These are phyloP conservation scores for Xanthia icteritia DNA, from an alignment of 2,888 invertebrate genomes.

Conservation along the genomic window DNA sequence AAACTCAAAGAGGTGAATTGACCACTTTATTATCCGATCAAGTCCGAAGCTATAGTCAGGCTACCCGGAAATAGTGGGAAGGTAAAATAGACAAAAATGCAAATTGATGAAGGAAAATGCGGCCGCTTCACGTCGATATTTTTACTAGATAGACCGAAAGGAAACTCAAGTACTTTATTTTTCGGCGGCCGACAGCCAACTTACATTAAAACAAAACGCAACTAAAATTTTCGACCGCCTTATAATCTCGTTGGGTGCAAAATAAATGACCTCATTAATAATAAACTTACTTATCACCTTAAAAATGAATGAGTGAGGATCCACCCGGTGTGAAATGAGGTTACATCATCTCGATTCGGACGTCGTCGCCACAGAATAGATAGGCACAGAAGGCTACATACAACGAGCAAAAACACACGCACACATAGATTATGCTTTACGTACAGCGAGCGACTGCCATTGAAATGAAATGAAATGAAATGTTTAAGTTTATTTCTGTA, in stretches of 20 bases:
- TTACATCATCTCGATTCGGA: slow-evolving; percentile 68
- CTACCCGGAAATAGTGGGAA: not conserved
- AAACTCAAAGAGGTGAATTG: too few relatives aligned
- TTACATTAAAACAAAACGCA: slow-evolving; percentile 43
- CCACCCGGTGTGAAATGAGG: slow-evolving; percentile 70
- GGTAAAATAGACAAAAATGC: not conserved
- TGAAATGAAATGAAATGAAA: too few relatives aligned
- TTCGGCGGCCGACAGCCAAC: slow-evolving; percentile 13
- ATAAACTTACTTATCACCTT: slow-evolving; percentile 68
- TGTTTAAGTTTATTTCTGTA: too few relatives aligned
- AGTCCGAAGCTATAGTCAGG: not conserved
- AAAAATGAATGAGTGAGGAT: slow-evolving; percentile 65
- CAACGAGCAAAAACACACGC: not conserved
- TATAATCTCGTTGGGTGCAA: slow-evolving; percentile 43
- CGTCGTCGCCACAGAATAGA: slow-evolving; percentile 59
- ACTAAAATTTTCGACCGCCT: slow-evolving; percentile 43
- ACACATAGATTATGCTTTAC: not conserved
- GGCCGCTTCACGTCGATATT: not conserved
- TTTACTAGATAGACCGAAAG: not conserved
- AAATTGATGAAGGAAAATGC: not conserved
- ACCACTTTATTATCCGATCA: not conserved
- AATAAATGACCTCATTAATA: slow-evolving; percentile 68
- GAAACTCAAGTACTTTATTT: slow-evolving; percentile 1
- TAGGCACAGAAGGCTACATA: not conserved
- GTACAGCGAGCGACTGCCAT: too few relatives aligned